These are phyloP conservation scores for Toxostoma redivivum DNA, from an alignment of 2,113 vertebrate species.

Conservation along the genomic window DNA sequence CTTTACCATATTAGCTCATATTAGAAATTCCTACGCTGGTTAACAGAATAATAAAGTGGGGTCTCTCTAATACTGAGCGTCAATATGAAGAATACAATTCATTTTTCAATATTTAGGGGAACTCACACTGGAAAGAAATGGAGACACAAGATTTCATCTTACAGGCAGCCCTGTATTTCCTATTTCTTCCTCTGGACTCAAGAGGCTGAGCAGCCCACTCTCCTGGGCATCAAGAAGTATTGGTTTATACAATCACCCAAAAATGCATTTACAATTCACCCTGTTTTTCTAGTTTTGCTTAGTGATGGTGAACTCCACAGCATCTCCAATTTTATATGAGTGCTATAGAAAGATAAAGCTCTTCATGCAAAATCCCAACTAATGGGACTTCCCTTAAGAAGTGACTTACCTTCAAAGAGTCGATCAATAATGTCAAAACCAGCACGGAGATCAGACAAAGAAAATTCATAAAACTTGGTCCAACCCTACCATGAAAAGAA, in stretches of 20 bases:
- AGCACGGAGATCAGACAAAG: conserved; percentile 92
- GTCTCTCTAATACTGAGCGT: background rate
- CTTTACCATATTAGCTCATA: background rate
- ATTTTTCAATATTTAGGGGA: background rate
- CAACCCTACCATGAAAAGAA: conserved; percentile 82
- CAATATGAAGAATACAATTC: background rate
- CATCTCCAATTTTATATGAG: background rate
- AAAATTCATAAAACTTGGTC: conserved; percentile 99
- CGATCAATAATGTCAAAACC: conserved; percentile 92
- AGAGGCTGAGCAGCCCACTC: background rate
- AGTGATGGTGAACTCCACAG: background rate
- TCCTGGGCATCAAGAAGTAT: background rate
- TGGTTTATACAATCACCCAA: background rate
- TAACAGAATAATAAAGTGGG: background rate
- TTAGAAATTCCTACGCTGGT: background rate
- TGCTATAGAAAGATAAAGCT: background rate
- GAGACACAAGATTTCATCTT: background rate
- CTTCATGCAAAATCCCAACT: background rate
- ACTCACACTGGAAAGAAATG: background rate
- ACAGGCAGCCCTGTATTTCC: background rate
- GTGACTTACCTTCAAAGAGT: conserved; percentile 87
- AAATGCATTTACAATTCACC: background rate
- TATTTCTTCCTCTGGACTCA: background rate
- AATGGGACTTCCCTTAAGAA: background rate
- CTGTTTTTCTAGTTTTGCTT: background rate